A percentile compares a stretch with the other conserved stretches of the same genome.
These are phyloP conservation scores for Psittacus erithacus DNA, from an alignment of 2,113 vertebrate species.

Conservation along the genomic window DNA sequence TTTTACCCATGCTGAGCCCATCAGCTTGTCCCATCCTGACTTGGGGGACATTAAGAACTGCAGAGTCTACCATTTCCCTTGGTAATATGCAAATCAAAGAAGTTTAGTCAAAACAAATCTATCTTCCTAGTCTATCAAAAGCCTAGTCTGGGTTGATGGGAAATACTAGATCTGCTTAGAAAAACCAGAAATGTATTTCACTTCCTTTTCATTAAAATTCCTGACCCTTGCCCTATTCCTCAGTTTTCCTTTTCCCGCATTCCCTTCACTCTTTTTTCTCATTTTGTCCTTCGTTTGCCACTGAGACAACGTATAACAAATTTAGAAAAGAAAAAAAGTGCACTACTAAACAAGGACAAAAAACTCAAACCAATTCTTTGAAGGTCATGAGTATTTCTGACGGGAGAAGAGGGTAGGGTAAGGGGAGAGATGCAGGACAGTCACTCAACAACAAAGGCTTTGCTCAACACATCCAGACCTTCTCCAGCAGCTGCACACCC, in stretches of 20 bases:
- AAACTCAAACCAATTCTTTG: background rate
- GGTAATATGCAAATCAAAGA: background rate
- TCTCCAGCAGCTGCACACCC: background rate
- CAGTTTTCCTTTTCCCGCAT: background rate
- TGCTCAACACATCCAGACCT: background rate
- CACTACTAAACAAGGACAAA: background rate
- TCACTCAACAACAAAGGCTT: background rate
- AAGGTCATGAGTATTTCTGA: background rate
- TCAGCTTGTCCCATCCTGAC: background rate
- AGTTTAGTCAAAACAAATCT: background rate
- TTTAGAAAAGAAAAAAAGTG: fast-evolving
- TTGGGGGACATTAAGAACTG: background rate
- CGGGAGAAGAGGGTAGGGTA: background rate
- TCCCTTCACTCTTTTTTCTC: background rate
- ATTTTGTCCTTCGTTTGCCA: background rate
- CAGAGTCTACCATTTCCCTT: background rate
- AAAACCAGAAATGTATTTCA: conserved; percentile 7
- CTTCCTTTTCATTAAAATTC: background rate
- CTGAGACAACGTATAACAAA: background rate
- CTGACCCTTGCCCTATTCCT: background rate
- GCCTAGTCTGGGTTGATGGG: background rate
- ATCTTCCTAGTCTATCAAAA: background rate
- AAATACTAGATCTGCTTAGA: background rate
- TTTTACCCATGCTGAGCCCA: background rate
- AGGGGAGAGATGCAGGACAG: background rate